A percentile compares a stretch with the other conserved stretches of the same genome.
phyloP scores from a whole-genome alignment of 2,113 vertebrate genomes.

The Typhlomys cinereus region DNA sequence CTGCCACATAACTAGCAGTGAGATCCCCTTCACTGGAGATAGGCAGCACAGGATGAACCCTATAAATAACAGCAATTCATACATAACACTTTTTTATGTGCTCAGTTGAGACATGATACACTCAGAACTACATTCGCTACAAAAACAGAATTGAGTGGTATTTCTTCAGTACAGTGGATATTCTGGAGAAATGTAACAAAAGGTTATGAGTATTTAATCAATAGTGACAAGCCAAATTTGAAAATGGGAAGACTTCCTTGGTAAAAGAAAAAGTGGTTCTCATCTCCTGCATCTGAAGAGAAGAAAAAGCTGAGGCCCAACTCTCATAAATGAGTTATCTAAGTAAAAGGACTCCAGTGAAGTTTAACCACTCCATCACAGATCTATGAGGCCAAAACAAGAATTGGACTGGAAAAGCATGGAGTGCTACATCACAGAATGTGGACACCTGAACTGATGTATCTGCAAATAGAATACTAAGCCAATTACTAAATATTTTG shows the following conservation, averaged over 20 bases:
- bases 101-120: neutral
- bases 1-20: neutral
- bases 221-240: neutral
- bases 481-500: neutral
- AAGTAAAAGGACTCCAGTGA: neutral
- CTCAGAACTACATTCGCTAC: neutral
- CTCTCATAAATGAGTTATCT: neutral
- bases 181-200: conserved; percentile 17
- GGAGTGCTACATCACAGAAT: neutral
- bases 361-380: neutral
- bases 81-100: neutral
- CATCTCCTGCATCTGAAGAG: neutral
- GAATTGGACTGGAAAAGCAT: neutral
- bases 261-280: neutral
- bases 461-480: neutral
- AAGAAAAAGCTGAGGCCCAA: neutral
- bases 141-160: neutral
- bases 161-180: neutral
- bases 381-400: neutral
- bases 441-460: neutral
- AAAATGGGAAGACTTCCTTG: neutral
- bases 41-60: neutral
- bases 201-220: neutral
- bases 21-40: neutral
- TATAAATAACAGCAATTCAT: neutral